These are phyloP conservation scores for Armadillidium nasatum DNA, from an alignment of 1,140 invertebrate species.

Conservation along the genomic window DNA sequence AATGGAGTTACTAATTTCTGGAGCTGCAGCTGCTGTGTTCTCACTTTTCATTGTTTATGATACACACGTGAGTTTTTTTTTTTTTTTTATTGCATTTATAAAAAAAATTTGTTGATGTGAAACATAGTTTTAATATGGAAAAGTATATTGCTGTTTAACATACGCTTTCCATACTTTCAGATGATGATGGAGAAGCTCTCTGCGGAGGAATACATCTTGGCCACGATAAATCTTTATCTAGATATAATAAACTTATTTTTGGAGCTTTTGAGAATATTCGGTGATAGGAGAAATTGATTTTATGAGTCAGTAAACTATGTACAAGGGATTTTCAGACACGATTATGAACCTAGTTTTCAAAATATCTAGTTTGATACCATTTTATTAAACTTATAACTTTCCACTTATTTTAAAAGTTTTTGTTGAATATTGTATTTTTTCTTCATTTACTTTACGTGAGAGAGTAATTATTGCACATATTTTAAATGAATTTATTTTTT, in stretches of 20 bases:
- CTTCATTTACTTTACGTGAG: not conserved
- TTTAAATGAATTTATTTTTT: no score
- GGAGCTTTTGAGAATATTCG: slow-evolving; percentile 68
- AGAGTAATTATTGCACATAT: no score
- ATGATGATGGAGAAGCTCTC: slow-evolving; percentile 64
- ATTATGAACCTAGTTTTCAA: not conserved
- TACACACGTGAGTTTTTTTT: slow-evolving; percentile 36
- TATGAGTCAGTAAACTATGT: not conserved
- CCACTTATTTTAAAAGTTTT: not conserved
- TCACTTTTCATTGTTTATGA: slow-evolving; percentile 52
- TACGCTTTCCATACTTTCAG: slow-evolving; percentile 45
- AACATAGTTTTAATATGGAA: no score
- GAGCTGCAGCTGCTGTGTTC: slow-evolving; percentile 70
- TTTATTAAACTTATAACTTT: not conserved
- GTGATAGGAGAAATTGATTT: slow-evolving; percentile 51
- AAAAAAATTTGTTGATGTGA: no score
- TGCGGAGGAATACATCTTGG: slow-evolving; percentile 71
- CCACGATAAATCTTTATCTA: slow-evolving; percentile 77
- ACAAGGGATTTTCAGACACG: not conserved
- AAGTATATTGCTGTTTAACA: no score
- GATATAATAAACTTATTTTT: slow-evolving; percentile 83
- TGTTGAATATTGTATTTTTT: not conserved
- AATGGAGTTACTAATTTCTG: slow-evolving; percentile 62
- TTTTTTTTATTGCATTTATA: not conserved
- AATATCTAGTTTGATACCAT: not conserved